These are phyloP conservation scores for Phymastichus coffea DNA, from an alignment of 1,140 invertebrate species.

Conservation along the genomic window DNA sequence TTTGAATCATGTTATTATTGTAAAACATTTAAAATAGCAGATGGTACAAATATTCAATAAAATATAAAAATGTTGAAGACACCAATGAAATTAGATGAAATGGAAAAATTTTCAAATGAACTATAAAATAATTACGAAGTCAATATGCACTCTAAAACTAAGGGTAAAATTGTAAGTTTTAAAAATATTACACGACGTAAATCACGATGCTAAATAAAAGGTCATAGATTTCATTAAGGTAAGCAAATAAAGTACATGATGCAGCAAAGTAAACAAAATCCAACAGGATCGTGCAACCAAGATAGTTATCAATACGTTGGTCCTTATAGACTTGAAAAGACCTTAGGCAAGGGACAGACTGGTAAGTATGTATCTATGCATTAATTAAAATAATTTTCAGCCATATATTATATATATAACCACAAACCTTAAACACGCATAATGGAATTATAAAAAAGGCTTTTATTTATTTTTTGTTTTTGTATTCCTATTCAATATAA, in stretches of 20 bases:
- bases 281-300: conserved; percentile 56
- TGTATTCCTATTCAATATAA: too few relatives aligned
- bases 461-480: too few relatives aligned
- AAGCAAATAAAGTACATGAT: conserved; percentile 38
- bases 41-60: too few relatives aligned
- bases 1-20: too few relatives aligned
- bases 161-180: neutral
- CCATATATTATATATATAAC: too few relatives aligned
- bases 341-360: conserved; percentile 98
- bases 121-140: neutral
- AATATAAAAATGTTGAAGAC: too few relatives aligned
- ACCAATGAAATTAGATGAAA: too few relatives aligned
- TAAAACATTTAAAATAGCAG: too few relatives aligned
- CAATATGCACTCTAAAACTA: conserved; percentile 25
- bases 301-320: conserved; percentile 94
- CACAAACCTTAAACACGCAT: too few relatives aligned
- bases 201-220: neutral
- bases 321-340: conserved; percentile 97
- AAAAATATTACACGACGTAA: neutral
- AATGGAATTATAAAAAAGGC: too few relatives aligned
- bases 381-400: too few relatives aligned
- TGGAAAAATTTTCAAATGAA: too few relatives aligned
- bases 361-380: conserved; percentile 64
- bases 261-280: conserved; percentile 52
- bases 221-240: conserved; percentile 41